Evolutionary conservation across 2,113 vertebrate genomes (phyloP).

Genomic region (Gyps fulvus): DNA sequence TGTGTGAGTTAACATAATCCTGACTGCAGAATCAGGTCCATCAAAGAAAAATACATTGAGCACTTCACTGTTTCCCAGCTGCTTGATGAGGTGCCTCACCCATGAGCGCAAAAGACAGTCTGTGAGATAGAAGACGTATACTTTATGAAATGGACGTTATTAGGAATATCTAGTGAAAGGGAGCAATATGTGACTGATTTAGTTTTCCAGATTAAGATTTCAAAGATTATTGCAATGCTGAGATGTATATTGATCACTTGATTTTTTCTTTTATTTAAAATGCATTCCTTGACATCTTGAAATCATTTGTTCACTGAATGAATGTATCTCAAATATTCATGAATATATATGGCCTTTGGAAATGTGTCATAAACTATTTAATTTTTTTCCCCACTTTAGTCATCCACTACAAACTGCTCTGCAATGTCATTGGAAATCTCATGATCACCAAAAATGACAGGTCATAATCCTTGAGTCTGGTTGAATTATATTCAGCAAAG

Average conservation of each 20-base stretch:
- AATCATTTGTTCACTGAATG: neutral
- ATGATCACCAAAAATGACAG: neutral
- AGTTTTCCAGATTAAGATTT: neutral
- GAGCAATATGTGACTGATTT: neutral
- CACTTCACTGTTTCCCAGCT: neutral
- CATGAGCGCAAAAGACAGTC: neutral
- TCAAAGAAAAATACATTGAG: neutral
- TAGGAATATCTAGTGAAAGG: neutral
- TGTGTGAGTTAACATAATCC: neutral
- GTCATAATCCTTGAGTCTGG: neutral
- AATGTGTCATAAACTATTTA: neutral
- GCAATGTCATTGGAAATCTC: neutral
- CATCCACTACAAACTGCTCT: neutral
- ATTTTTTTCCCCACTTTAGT: neutral
- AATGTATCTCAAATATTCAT: neutral
- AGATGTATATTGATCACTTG: neutral
- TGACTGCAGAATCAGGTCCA: neutral
- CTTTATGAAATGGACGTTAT: neutral
- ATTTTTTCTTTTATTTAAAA: neutral
- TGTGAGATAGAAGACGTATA: neutral
- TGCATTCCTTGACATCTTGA: neutral
- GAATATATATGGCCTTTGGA: neutral
- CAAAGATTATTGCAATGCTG: neutral
- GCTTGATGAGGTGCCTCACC: neutral
- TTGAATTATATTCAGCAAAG: neutral